Evolutionary conservation across 1,140 invertebrate genomes (phyloP).

Genomic region (Leptinotarsa texana): DNA sequence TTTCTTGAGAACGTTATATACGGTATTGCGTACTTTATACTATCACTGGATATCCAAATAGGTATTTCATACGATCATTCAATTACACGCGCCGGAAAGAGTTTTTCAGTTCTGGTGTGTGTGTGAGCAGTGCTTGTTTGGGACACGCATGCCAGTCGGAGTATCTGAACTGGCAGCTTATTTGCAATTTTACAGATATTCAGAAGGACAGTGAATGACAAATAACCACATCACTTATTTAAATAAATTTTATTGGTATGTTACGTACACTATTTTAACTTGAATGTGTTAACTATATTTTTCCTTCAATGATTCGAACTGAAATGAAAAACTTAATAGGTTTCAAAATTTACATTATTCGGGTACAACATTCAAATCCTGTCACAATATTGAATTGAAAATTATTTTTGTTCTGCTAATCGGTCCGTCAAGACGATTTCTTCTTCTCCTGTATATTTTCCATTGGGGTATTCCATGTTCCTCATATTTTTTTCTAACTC

Average conservation of each 20-base stretch:
- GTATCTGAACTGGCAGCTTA: not conserved
- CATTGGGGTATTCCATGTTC: conserved; percentile 16
- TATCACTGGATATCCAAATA: too few species aligned
- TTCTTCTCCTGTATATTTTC: conserved; percentile 17
- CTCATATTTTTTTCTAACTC: conserved; percentile 10
- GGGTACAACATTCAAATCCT: conserved; percentile 30
- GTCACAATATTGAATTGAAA: conserved; percentile 1
- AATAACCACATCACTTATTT: not conserved
- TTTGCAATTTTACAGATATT: not conserved
- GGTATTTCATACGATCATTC: too few species aligned
- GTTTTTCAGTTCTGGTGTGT: too few species aligned
- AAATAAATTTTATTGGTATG: not conserved
- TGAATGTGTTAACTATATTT: not conserved
- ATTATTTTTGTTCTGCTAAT: conserved; percentile 11
- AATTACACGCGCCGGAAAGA: too few species aligned
- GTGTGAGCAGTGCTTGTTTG: too few species aligned
- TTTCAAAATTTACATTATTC: conserved; percentile 15
- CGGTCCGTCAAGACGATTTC: conserved; percentile 25
- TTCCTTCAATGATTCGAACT: not conserved
- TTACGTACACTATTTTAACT: not conserved
- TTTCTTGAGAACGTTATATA: too few species aligned
- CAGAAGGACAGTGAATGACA: not conserved
- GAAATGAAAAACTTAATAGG: not conserved
- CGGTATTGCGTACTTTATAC: too few species aligned
- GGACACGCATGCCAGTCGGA: too few species aligned